phyloP scores from a whole-genome alignment of 1,140 invertebrate genomes.

The Thalassaphorura encarpata region DNA sequence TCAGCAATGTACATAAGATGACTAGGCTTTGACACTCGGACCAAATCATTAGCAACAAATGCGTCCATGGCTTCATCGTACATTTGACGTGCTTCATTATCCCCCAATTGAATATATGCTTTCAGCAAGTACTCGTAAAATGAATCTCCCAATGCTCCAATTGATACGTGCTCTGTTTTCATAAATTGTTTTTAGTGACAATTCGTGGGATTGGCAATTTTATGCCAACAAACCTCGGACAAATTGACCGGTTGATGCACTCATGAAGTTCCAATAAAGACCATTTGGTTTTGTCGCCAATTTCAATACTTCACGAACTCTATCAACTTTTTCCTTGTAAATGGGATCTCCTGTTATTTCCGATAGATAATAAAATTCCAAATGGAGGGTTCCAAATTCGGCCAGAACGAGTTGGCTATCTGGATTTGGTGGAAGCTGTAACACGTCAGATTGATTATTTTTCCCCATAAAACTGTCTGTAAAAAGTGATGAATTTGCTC shows the following conservation, averaged over 20 bases:
- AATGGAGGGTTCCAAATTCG: slow-evolving; percentile 54
- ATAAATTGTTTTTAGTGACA: slow-evolving; percentile 3
- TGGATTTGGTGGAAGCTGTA: not conserved
- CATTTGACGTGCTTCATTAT: slow-evolving; percentile 44
- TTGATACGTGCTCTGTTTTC: slow-evolving; percentile 46
- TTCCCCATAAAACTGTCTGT: not conserved
- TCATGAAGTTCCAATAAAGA: slow-evolving; percentile 55
- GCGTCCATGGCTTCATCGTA: slow-evolving; percentile 48
- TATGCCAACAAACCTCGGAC: slow-evolving; percentile 43
- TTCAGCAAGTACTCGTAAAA: slow-evolving; percentile 60
- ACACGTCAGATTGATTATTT: not conserved
- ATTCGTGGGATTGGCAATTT: not conserved
- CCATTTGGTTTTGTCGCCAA: slow-evolving; percentile 46
- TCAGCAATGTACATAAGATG: slow-evolving; percentile 28
- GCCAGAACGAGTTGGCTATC: slow-evolving; percentile 15
- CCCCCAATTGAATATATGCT: slow-evolving; percentile 45
- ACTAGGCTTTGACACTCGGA: slow-evolving; percentile 18
- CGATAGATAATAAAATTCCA: slow-evolving; percentile 53
- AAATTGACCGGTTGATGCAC: slow-evolving; percentile 51
- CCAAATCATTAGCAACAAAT: slow-evolving; percentile 24
- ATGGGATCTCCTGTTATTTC: slow-evolving; percentile 47
- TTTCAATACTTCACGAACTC: slow-evolving; percentile 44
- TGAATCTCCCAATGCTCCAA: slow-evolving; percentile 55
- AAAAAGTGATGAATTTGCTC: slow-evolving; percentile 15
- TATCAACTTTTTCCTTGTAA: slow-evolving; percentile 44